A percentile compares a stretch with the other conserved stretches of the same genome.
phyloP scores from a whole-genome alignment of 2,888 invertebrate genomes.

The Deilephila porcellus region DNA sequence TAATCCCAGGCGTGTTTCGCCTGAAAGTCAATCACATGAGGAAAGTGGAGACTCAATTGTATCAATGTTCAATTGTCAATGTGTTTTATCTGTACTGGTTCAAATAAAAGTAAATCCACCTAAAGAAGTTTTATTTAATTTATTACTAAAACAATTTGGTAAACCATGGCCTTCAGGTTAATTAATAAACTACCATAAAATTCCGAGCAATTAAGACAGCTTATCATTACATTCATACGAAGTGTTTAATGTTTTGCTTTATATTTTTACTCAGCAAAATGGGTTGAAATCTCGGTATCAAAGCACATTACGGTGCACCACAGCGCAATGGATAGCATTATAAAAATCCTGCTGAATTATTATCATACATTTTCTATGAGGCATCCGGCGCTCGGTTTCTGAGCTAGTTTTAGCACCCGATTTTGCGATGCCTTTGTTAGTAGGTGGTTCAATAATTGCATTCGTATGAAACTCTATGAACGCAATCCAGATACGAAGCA shows the following conservation, averaged over 20 bases:
- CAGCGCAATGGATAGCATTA: background rate
- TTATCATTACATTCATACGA: background rate
- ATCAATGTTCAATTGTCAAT: background rate
- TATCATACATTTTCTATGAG: constrained; percentile 3
- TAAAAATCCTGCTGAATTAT: constrained; percentile 2
- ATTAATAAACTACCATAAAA: too few relatives aligned
- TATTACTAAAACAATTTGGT: too few relatives aligned
- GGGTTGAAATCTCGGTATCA: background rate
- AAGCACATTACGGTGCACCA: background rate
- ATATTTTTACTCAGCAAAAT: background rate
- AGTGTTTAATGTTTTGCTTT: background rate
- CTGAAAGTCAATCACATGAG: constrained; percentile 48
- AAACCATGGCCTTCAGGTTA: too few relatives aligned
- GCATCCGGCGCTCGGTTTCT: background rate
- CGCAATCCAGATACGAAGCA: background rate
- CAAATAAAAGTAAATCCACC: too few relatives aligned
- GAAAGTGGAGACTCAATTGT: constrained; percentile 43
- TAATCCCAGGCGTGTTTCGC: constrained; percentile 49
- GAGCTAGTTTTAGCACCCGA: background rate
- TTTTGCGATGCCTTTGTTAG: background rate
- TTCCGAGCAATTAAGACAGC: too few relatives aligned
- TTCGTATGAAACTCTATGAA: background rate
- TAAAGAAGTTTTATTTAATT: too few relatives aligned
- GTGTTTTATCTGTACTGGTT: background rate
- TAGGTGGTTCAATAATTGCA: background rate